Base-by-base conservation (phyloP, 2,113 vertebrate species). In the Pomatostomus ruficeps region DNA sequence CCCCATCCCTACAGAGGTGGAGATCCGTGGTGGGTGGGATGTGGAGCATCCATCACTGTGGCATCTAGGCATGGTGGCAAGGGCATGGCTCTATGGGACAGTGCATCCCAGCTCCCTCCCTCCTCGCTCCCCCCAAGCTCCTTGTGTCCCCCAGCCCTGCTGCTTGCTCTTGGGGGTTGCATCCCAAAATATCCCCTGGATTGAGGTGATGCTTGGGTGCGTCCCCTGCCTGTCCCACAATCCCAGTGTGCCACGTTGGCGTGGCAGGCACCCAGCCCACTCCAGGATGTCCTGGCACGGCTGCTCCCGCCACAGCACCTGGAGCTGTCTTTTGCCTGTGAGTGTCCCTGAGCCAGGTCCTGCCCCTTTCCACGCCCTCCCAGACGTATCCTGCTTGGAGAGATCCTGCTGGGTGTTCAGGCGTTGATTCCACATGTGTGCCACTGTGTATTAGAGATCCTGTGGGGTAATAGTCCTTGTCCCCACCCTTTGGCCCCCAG, bases 221-320 rank as follows among this genome's bases (percentile, higher is more conserved):
- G 12, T 87, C 10, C 76, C 21, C 43, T 63, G 22, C 61, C 61
- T 48, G 17, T 43, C 28, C 35, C 68, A 17, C 81, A 81, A 66
- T 90, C 70, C 28, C 35, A 10, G 15, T 13, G 81, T 90, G 87
- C 87, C 91, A 90, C 91, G 87, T 89, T 61, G 40, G 51, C 38
- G 0, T 26, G 38, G 22, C 74, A 42, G 61, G 79, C 67, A 79
- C 23, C 67, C 91, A 45, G 67, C 91, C 79, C 79, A 61, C 57
- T 76, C 81, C 91, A 81, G 87, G 87, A 86, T 76, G 57, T 93
- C 70, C 70, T 66, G 63, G 67, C n/a, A 35, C 9, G 1, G 73
- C 46, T 58, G 35, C 12, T 78, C 59, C 35, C 0, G 4, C 7
- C 38, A 15, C 1, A 0, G 38, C 4, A 11, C 33, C 42, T 11